Evolutionary conservation across 1,140 invertebrate genomes (phyloP).

Genomic region (Drosophila tani): DNA sequence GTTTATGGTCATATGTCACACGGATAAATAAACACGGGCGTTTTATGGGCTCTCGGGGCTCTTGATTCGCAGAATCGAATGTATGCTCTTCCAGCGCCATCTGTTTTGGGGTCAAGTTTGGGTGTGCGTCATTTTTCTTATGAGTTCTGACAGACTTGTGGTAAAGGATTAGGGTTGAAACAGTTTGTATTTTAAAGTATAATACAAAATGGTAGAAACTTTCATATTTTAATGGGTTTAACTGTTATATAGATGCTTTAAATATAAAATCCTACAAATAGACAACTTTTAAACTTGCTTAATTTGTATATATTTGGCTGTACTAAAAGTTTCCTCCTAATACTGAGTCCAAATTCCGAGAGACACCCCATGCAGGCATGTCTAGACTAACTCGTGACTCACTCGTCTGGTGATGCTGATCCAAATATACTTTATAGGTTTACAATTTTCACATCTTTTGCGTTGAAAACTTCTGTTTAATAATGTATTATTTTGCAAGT

Average conservation of each 20-base stretch:
- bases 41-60: constrained; percentile 11
- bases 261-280: no score
- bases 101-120: not conserved
- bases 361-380: not conserved
- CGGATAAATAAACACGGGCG: constrained; percentile 13
- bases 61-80: constrained; percentile 14
- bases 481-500: no score
- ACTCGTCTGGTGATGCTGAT: not conserved
- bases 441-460: no score
- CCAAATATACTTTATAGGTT: not conserved
- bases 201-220: not conserved
- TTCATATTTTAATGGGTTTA: not conserved
- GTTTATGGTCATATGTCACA: constrained; percentile 39
- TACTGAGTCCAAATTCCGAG: not conserved
- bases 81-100: not conserved
- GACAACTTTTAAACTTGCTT: no score
- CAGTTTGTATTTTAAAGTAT: not conserved
- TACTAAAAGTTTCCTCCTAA: not conserved
- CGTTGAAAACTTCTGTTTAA: no score
- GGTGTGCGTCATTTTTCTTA: not conserved
- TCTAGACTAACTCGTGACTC: not conserved
- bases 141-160: constrained; percentile 12
- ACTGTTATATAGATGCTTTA: not conserved
- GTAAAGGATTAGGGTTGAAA: not conserved
- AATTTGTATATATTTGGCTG: not conserved